Percentiles rank a stretch among this genome's conserved stretches.
Evolutionary conservation across 2,113 vertebrate species (phyloP).

Genomic region (Elanoides forficatus): DNA sequence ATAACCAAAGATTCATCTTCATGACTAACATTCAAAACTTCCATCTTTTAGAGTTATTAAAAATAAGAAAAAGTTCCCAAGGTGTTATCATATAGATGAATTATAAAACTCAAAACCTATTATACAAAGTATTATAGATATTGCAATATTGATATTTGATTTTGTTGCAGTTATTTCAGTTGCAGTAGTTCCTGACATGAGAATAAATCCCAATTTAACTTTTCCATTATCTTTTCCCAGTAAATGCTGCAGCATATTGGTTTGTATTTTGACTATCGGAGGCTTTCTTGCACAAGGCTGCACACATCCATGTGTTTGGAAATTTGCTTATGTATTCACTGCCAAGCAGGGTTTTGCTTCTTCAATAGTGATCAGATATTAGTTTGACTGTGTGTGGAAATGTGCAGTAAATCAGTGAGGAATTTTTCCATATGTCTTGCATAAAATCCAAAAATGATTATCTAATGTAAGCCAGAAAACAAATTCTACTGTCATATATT

Average conservation of each 20-base stretch:
- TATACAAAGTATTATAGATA: neutral
- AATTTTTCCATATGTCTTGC: conserved; percentile 53
- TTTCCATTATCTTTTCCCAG: neutral
- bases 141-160: neutral
- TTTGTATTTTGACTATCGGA: neutral
- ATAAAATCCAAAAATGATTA: conserved; percentile 16
- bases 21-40: neutral
- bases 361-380: conserved; percentile 1
- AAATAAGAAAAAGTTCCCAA: neutral
- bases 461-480: conserved; percentile 47
- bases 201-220: neutral
- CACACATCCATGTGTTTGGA: neutral
- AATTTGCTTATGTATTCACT: neutral
- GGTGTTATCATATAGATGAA: neutral
- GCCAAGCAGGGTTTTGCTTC: neutral
- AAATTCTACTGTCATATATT: neutral
- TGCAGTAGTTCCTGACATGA: neutral
- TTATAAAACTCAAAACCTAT: neutral
- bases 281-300: neutral
- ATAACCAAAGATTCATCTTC: neutral
- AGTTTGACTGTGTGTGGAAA: conserved; percentile 38
- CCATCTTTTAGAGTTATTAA: neutral
- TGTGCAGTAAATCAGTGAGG: conserved; percentile 39
- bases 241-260: neutral
- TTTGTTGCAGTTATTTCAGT: neutral